Base-by-base conservation (phyloP, 2,888 invertebrate species). In the Zhuqinia jingwanae region DNA sequence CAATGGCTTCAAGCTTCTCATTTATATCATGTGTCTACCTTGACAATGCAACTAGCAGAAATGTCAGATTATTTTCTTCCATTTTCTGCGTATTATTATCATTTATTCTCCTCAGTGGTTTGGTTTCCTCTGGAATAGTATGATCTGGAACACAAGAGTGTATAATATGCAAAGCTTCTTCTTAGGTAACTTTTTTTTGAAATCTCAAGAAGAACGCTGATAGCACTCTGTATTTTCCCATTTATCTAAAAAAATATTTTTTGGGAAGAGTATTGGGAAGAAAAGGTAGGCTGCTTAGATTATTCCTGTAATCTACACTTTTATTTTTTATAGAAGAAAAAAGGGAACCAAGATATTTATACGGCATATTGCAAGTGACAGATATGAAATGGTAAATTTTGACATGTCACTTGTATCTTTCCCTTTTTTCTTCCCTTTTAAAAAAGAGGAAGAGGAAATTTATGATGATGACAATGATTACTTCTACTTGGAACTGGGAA, bases 1-100 rank as follows among this genome's bases (percentile, higher is more conserved):
- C 77, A 73, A 85, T 84, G 45, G 56, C 84, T 86, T 81, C 80
- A 63, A 86, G 76, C 63, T 80, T 81, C 80, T 80, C 80, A 85
- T 86, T 86, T 86, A 76, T 76, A 76, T 80, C 76, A 80, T 86
- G 86, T 80, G 86, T 80, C 86, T 86, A 86, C 80, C 80, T 81
- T 86, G 80, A 86, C 80, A 86, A 86, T 81, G 86, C 63, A 63
- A 86, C 63, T 73, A 86, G 68, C 60, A 50, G 75, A 63, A 79
- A 79, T 80, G 85, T 73, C 85, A 85, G 47, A 56, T 65, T 77
- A 77, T 53, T 56, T 36, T 68, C 79, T 60, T n/a, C 65, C 60
- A 50, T 79, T n/a, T 75, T 58, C 73, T 20, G 42, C 17, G 6
- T 68, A 36, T 42, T 68, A 68, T 68, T 65, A 65, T 60, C n/a